Evolutionary conservation across 2,113 vertebrate genomes (phyloP).

Genomic region (Prolemur simus): DNA sequence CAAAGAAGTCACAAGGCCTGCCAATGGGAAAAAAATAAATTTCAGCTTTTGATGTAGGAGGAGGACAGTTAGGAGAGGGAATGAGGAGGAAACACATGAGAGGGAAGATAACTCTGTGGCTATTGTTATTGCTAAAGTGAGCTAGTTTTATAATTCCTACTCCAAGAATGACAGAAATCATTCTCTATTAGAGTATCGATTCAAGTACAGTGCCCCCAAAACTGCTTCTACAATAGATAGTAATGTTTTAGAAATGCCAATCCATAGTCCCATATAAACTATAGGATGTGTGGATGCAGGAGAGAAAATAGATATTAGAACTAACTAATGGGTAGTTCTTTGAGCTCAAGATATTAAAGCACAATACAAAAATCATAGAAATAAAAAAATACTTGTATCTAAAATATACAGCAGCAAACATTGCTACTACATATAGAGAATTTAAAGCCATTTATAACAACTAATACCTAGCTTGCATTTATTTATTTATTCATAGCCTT

Average conservation of each 20-base stretch:
- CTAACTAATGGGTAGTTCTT: neutral
- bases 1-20: neutral
- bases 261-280: neutral
- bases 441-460: neutral
- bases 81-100: neutral
- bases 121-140: neutral
- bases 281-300: neutral
- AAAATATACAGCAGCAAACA: neutral
- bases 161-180: neutral
- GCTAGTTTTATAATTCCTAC: neutral
- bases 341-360: neutral
- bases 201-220: neutral
- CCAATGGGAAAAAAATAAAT: neutral
- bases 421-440: neutral
- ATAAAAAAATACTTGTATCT: neutral
- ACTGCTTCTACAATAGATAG: neutral
- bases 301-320: neutral
- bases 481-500: neutral
- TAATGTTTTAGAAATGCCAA: neutral
- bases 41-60: neutral
- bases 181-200: neutral
- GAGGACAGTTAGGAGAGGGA: neutral
- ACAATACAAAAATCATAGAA: neutral
- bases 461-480: neutral
- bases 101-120: neutral